A percentile compares a stretch with the other conserved stretches of the same genome.
Conservation (phyloP, 1,140 invertebrate species). For the Neotoxoptera formosana region DNA sequence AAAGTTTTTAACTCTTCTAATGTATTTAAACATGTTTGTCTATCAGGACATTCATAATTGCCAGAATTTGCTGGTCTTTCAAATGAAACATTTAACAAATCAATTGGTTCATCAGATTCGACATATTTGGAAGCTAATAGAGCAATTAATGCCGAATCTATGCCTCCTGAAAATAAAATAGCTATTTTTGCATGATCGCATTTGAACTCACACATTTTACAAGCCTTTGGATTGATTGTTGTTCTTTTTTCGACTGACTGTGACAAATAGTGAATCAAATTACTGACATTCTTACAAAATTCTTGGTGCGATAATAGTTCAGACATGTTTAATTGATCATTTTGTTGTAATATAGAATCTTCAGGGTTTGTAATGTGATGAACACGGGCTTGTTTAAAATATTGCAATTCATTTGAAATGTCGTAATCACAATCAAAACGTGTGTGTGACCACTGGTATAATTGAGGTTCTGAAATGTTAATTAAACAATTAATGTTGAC, state of each 20-base stretch:
- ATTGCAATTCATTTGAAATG: conserved; percentile 47
- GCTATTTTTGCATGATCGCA: conserved; percentile 77
- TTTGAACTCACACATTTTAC: conserved; percentile 68
- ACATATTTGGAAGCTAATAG: conserved; percentile 79
- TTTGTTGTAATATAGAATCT: conserved; percentile 10
- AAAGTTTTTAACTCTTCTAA: conserved; percentile 75
- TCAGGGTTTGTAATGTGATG: background rate
- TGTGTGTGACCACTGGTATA: conserved; percentile 59
- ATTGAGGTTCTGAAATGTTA: conserved; percentile 55
- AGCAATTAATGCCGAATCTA: conserved; percentile 92
- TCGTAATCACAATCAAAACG: background rate
- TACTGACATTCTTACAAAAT: conserved; percentile 63
- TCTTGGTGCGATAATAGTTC: conserved; percentile 29
- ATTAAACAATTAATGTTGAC: background rate
- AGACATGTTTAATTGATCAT: conserved; percentile 29
- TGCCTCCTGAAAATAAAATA: conserved; percentile 92
- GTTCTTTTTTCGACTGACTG: conserved; percentile 72
- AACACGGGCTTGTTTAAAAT: background rate
- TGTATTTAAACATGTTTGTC: conserved; percentile 78
- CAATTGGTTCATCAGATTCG: conserved; percentile 76
- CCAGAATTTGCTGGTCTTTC: conserved; percentile 64
- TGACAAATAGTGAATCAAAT: conserved; percentile 69
- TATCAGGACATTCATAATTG: conserved; percentile 76
- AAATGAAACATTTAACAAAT: conserved; percentile 98
- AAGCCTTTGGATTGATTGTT: conserved; percentile 71